Percentiles rank a stretch among this genome's conserved stretches.
phyloP scores from a whole-genome alignment of 2,888 invertebrate species.

The Drosophila tripunctata region DNA sequence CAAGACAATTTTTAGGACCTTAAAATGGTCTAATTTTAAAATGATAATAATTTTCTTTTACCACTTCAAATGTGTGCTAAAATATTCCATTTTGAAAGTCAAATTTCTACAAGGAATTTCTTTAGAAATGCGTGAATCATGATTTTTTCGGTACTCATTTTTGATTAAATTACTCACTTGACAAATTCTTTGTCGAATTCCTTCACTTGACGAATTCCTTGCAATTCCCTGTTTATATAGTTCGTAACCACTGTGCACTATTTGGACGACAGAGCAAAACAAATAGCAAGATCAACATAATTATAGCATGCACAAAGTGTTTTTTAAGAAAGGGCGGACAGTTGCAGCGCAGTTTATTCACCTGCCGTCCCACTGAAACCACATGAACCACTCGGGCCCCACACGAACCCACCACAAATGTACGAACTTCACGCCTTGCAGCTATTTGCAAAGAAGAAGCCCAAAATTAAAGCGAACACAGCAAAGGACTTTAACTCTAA shows the following conservation, averaged over 20 bases:
- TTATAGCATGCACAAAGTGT: constrained; percentile 77
- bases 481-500: background rate
- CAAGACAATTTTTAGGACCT: no score
- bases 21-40: no score
- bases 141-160: no score
- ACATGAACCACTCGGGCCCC: constrained; percentile 16
- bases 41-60: no score
- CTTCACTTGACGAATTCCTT: background rate
- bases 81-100: no score
- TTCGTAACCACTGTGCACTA: constrained; percentile 38
- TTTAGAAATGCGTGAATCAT: no score
- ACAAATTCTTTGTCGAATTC: no score
- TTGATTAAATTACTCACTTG: no score
- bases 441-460: constrained; percentile 72
- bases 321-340: constrained; percentile 82
- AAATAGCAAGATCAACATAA: constrained; percentile 81
- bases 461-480: no score
- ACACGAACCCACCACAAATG: constrained; percentile 34
- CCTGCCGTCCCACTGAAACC: constrained; percentile 61
- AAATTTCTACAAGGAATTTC: no score
- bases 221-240: background rate
- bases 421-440: constrained; percentile 81
- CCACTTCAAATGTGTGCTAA: no score
- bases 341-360: constrained; percentile 81
- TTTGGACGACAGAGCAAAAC: constrained; percentile 60